Evolutionary conservation across 92 coral and sea anemone genomes (phyloP), one percentile per base, ranked within the genome.

Genomic region (Siderastrea siderea): DNA sequence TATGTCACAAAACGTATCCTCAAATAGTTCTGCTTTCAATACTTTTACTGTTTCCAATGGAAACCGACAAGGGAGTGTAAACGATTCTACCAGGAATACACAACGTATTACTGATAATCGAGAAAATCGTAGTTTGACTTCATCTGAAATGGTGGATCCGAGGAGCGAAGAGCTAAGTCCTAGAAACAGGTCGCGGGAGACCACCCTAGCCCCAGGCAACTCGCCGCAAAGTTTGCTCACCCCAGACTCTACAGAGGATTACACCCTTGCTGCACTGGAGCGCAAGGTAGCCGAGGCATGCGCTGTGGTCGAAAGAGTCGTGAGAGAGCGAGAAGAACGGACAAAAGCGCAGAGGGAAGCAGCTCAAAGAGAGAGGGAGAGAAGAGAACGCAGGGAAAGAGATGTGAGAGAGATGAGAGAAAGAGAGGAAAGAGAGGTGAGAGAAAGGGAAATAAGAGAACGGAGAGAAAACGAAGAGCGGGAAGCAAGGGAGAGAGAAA

Each of bases 271-370:
- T 1, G 67, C 86, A 8, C 64, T 82, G 47, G 86, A 70, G 55
- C 68, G 84, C 17, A 80, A 80, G 43, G 89, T 89, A 72, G 92
- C 85, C 5, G 82, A 89, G 68, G 92, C 92, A 11, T 88, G 92
- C 80, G 84, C 92, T 3, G 68, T 82, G 13, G 80, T 89, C 47
- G 89, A 89, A 47, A 74, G 81, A 53, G 68, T 89, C n/a, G 51
- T 53, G 26, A 75, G 47, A 77, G 89, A 79, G 15, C 76, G 74
- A 16, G 83, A 79, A 44, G 82, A 74, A 16, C 54, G 84, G 64
- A 74, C 74, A 0, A 85, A 63, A 51, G 77, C 61, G 45, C 81
- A 51, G 73, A 64, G 65, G 38, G 82, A 74, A 44, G 75, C 3
- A 11, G 83, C 67, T n/a, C 49, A 50, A 4, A 75, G 84, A 50